These are phyloP conservation scores for Apoderus coryli DNA, from an alignment of 2,888 invertebrate genomes.

Conservation along the genomic window DNA sequence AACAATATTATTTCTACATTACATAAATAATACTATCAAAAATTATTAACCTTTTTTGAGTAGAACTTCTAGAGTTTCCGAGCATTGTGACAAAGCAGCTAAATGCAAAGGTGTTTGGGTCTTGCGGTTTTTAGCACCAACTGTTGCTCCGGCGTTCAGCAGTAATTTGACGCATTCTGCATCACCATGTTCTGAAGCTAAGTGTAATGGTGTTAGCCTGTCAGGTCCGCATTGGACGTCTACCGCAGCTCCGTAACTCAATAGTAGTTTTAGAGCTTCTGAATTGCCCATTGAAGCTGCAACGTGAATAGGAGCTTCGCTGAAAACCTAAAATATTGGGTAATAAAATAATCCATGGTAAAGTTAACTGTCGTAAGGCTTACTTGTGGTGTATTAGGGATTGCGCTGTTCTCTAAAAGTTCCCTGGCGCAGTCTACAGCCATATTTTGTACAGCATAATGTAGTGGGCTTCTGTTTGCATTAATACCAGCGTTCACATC, in stretches of 20 bases:
- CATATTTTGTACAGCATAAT: constrained; percentile 70
- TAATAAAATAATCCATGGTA: not conserved
- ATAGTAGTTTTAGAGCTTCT: constrained; percentile 53
- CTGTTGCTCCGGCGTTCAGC: constrained; percentile 58
- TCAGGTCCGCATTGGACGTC: constrained; percentile 52
- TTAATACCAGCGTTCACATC: constrained; percentile 57
- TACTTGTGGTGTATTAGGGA: constrained; percentile 70
- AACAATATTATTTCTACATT: not conserved
- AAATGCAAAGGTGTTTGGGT: constrained; percentile 75
- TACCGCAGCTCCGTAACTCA: constrained; percentile 68
- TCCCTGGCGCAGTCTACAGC: constrained; percentile 57
- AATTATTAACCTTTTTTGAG: constrained; percentile 35
- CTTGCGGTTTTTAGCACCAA: constrained; percentile 59
- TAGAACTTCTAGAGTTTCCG: constrained; percentile 59
- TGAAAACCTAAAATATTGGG: no score
- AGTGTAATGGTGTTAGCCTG: constrained; percentile 67
- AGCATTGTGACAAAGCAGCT: constrained; percentile 65
- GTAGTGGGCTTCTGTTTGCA: constrained; percentile 55
- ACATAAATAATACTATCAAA: not conserved
- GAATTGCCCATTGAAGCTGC: constrained; percentile 61
- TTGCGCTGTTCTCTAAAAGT: constrained; percentile 62
- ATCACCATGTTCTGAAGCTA: constrained; percentile 79
- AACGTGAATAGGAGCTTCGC: constrained; percentile 72
- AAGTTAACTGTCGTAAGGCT: constrained; percentile 3
- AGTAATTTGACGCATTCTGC: constrained; percentile 59